phyloP scores from a whole-genome alignment of 2,113 vertebrate species.

The Corapipo altera region DNA sequence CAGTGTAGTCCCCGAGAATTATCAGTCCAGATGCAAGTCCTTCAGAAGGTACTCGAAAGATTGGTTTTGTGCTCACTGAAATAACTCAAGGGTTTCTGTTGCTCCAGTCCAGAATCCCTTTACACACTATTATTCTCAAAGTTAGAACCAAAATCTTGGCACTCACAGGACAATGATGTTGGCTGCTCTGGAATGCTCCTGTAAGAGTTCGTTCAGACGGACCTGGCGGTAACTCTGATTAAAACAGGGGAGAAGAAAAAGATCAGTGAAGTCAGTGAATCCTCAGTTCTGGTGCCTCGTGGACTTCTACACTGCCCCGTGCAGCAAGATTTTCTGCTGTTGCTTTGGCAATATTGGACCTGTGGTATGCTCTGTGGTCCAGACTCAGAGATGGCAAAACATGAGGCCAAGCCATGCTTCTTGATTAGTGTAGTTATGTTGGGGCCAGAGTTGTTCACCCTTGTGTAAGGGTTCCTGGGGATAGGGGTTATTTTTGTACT shows the following conservation, averaged over 20 bases:
- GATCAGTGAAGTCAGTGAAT: background rate
- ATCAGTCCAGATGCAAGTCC: background rate
- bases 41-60: background rate
- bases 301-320: no score
- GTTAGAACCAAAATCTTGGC: background rate
- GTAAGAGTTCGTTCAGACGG: conserved; percentile 90
- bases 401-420: background rate
- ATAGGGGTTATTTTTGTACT: background rate
- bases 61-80: background rate
- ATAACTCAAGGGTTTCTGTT: background rate
- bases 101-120: background rate
- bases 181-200: conserved; percentile 88
- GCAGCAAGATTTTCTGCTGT: background rate
- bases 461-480: background rate
- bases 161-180: conserved; percentile 96
- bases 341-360: background rate
- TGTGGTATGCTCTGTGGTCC: background rate
- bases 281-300: background rate
- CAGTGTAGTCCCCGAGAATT: background rate
- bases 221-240: conserved; percentile 90
- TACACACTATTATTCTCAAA: background rate
- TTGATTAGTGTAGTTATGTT: background rate
- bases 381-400: background rate
- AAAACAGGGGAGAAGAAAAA: background rate
- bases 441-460: background rate